These are phyloP conservation scores for Tamandua tetradactyla DNA, from an alignment of 2,797 vertebrate genomes.

Conservation along the genomic window DNA sequence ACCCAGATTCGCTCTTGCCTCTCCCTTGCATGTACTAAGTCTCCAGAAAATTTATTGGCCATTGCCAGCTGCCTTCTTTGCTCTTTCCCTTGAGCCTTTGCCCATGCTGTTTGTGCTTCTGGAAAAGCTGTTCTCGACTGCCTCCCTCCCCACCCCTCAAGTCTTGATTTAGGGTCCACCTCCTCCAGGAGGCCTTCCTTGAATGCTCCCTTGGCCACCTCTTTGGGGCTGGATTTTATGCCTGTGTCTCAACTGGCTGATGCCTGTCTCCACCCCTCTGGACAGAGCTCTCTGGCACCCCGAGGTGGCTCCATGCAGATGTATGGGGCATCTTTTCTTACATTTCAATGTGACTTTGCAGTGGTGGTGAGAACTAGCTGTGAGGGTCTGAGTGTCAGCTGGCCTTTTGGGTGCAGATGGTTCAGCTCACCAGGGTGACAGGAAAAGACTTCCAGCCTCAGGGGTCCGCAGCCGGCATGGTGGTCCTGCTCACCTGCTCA, in stretches of 20 bases:
- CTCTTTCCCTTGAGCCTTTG: background rate
- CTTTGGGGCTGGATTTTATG: background rate
- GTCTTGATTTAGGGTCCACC: background rate
- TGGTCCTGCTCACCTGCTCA: background rate
- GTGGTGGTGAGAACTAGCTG: background rate
- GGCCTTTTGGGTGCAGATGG: background rate
- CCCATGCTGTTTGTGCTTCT: too few species aligned
- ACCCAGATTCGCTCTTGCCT: background rate
- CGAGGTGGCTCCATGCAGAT: background rate
- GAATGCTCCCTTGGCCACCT: background rate
- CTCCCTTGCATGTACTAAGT: fast-evolving
- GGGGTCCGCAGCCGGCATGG: fast-evolving
- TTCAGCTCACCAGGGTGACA: background rate
- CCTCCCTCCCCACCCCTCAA: background rate
- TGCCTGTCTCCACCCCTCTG: too few species aligned
- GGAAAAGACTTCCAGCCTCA: background rate
- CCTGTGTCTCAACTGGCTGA: background rate
- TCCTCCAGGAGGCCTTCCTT: background rate
- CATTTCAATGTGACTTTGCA: fast-evolving
- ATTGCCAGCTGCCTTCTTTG: fast-evolving
- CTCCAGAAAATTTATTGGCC: fast-evolving
- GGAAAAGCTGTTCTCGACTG: background rate
- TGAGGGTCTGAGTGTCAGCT: background rate
- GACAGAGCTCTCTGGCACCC: background rate
- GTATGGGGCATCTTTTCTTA: too few species aligned